Percentiles rank a stretch among this genome's conserved stretches.
These are phyloP conservation scores for Nymphalis c-album DNA, from an alignment of 2,888 invertebrate genomes.

Conservation along the genomic window DNA sequence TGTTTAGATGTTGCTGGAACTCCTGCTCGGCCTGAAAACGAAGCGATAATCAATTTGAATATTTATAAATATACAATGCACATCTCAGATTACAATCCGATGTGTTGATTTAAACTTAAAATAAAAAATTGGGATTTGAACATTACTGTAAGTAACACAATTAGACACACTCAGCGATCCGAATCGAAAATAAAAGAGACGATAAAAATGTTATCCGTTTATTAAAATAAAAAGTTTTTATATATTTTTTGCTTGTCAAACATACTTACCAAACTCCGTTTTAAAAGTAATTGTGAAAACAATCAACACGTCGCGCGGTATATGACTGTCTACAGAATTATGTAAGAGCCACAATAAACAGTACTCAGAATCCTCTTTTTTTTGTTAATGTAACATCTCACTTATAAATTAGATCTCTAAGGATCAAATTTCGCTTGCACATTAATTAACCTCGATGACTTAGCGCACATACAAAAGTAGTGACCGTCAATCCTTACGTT, in stretches of 20 bases:
- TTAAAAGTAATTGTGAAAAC: not conserved
- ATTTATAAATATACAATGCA: not conserved
- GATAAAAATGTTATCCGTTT: slow-evolving; percentile 48
- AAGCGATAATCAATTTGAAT: slow-evolving; percentile 9
- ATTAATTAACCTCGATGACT: no score
- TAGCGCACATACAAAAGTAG: no score
- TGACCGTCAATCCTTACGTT: no score
- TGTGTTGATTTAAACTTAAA: not conserved
- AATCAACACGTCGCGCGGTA: slow-evolving; percentile 5
- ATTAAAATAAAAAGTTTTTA: slow-evolving; percentile 38
- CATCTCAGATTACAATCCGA: not conserved
- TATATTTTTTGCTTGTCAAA: slow-evolving; percentile 42
- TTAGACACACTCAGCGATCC: slow-evolving; percentile 12
- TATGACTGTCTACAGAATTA: not conserved
- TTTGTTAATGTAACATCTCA: not conserved
- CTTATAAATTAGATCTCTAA: not conserved
- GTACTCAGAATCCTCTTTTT: not conserved
- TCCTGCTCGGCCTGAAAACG: slow-evolving; percentile 68
- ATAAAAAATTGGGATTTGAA: not conserved
- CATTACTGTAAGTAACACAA: not conserved
- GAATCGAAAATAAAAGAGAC: slow-evolving; percentile 40
- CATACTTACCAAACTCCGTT: slow-evolving; percentile 53
- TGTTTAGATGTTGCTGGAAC: slow-evolving; percentile 69
- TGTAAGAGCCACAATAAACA: not conserved
- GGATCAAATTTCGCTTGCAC: no score